These are phyloP conservation scores for Myotis daubentonii DNA, from an alignment of 2,797 vertebrate genomes.

Conservation along the genomic window DNA sequence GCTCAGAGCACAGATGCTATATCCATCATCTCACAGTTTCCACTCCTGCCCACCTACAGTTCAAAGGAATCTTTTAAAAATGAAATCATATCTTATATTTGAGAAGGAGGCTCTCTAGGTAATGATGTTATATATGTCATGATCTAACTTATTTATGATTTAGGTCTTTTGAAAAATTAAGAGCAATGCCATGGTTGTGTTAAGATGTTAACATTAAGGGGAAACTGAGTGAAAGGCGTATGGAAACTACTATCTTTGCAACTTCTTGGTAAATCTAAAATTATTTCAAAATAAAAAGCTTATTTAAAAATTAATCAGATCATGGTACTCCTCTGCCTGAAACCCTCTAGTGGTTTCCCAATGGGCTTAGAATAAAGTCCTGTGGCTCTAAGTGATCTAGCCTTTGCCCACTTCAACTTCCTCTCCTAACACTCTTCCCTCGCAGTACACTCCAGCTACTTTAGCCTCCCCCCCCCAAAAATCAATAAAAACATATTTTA, in stretches of 20 bases:
- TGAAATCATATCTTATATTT: background rate
- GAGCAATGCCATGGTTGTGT: background rate
- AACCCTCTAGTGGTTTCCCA: background rate
- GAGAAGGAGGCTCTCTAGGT: background rate
- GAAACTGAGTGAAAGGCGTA: background rate
- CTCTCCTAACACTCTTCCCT: background rate
- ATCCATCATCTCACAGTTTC: background rate
- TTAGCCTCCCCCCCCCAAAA: background rate
- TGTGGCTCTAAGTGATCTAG: background rate
- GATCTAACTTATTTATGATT: conserved; percentile 3
- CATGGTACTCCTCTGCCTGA: background rate
- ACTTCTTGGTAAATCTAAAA: background rate
- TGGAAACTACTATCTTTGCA: background rate
- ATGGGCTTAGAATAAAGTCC: background rate
- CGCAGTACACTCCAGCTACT: background rate
- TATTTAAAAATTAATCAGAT: background rate
- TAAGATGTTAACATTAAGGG: background rate
- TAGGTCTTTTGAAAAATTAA: conserved; percentile 10
- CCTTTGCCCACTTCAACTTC: background rate
- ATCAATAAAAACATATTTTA: no score
- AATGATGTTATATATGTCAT: background rate
- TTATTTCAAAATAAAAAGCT: conserved; percentile 38
- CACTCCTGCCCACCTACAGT: background rate
- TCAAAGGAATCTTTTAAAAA: background rate
- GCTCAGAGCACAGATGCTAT: background rate